Evolutionary conservation across 2,797 vertebrate species (phyloP).

Genomic region (Propithecus perrieri): DNA sequence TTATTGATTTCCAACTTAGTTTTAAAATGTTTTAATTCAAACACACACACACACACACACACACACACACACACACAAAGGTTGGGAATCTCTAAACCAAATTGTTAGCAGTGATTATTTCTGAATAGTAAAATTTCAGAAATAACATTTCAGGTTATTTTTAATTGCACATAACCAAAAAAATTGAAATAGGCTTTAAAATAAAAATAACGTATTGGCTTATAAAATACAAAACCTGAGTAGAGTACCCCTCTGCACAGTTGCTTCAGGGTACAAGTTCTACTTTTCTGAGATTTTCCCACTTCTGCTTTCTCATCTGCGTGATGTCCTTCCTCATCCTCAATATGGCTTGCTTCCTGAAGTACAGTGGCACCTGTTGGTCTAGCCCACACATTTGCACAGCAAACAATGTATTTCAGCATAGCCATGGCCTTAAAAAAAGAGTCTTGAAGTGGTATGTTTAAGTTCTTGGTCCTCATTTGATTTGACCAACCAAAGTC

Average conservation of each 20-base stretch:
- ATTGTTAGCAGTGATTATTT: background rate
- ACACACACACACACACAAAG: background rate
- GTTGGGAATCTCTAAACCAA: background rate
- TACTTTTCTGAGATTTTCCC: background rate
- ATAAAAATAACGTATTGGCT: background rate
- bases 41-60: background rate
- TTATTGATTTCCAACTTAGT: background rate
- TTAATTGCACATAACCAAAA: background rate
- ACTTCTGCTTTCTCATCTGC: background rate
- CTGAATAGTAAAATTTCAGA: background rate
- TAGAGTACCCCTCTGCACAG: background rate
- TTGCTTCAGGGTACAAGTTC: background rate
- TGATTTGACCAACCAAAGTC: background rate
- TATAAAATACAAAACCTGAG: background rate
- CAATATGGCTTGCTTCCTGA: background rate
- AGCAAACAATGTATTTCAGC: background rate
- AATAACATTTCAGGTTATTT: background rate
- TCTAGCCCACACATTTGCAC: background rate
- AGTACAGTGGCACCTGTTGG: background rate
- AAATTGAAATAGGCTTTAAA: background rate
- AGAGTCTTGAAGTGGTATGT: background rate
- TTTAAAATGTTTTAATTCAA: constrained; percentile 1
- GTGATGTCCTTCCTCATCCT: background rate
- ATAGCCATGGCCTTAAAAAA: background rate
- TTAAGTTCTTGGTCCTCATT: background rate